Percentiles rank a stretch among this genome's conserved stretches.
Evolutionary conservation across 1,140 invertebrate species (phyloP).

Genomic region (Yoshiicerus persimilis): DNA sequence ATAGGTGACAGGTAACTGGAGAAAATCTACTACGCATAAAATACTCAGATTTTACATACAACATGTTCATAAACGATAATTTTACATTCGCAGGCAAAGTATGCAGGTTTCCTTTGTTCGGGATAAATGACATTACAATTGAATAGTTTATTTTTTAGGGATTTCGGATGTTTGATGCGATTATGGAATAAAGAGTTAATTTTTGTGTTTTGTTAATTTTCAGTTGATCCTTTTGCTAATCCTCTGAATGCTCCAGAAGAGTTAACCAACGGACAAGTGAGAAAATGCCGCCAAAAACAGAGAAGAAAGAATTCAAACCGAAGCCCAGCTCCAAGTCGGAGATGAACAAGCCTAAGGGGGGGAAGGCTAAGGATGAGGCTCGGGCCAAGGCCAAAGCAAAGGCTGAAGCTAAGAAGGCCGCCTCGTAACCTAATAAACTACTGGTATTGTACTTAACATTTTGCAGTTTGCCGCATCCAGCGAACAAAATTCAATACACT

Average conservation of each 20-base stretch:
- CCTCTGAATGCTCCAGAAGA: background rate
- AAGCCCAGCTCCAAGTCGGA: slow-evolving; percentile 21
- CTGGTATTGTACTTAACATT: background rate
- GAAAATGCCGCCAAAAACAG: slow-evolving; percentile 4
- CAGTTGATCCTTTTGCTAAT: background rate
- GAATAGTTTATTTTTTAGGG: too few relatives aligned
- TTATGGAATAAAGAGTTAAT: too few relatives aligned
- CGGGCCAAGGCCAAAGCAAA: slow-evolving; percentile 5
- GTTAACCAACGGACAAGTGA: background rate
- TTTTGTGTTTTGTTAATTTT: background rate
- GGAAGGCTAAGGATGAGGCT: slow-evolving; percentile 11
- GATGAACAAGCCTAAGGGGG: slow-evolving; percentile 25
- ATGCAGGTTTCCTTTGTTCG: too few relatives aligned
- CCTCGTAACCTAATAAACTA: background rate
- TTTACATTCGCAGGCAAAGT: too few relatives aligned
- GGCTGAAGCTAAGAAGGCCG: slow-evolving; percentile 1
- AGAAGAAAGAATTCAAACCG: slow-evolving; percentile 19
- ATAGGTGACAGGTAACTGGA: background rate
- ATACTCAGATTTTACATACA: too few relatives aligned
- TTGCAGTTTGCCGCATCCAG: background rate
- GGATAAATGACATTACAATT: too few relatives aligned
- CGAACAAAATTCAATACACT: background rate
- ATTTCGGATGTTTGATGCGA: too few relatives aligned
- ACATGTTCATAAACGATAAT: background rate
- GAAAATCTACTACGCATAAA: too few relatives aligned